Percentiles rank a stretch among this genome's conserved stretches.
Evolutionary conservation across 2,888 invertebrate genomes (phyloP).

Genomic region (Hirtodrosophila cameraria): DNA sequence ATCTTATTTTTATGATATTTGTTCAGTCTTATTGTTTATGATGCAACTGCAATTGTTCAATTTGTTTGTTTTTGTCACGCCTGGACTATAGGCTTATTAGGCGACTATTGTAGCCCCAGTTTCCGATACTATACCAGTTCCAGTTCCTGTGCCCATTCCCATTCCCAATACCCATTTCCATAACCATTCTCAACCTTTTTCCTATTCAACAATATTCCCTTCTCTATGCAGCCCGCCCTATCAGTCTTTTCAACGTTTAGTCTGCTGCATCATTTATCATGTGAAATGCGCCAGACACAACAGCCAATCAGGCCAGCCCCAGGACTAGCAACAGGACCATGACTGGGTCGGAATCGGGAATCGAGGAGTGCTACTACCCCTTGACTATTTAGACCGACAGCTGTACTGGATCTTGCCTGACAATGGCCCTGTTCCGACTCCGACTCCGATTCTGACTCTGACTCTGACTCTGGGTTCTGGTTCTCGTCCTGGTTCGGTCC

Average conservation of each 20-base stretch:
- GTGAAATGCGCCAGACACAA: constrained; percentile 77
- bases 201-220: too few relatives aligned
- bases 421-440: constrained; percentile 9
- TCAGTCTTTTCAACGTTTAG: constrained; percentile 66
- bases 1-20: constrained; percentile 8
- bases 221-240: too few relatives aligned
- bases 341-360: background rate
- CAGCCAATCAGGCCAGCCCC: constrained; percentile 59
- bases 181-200: background rate
- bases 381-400: constrained; percentile 41
- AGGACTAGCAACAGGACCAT: constrained; percentile 38
- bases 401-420: constrained; percentile 52
- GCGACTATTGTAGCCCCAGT: constrained; percentile 17
- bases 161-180: background rate
- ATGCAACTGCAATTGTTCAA: constrained; percentile 48
- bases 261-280: constrained; percentile 76
- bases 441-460: too few relatives aligned
- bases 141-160: background rate
- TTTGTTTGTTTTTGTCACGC: constrained; percentile 66
- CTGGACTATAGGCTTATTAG: constrained; percentile 58
- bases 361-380: constrained; percentile 12
- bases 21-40: constrained; percentile 57
- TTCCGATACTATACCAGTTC: constrained; percentile 1
- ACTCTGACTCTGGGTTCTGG: background rate
- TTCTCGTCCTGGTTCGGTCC: constrained; percentile 6